Evolutionary conservation across 2,888 invertebrate genomes (phyloP), one percentile per base, ranked within the genome.

Genomic region (Zhuqinia jingwanae): DNA sequence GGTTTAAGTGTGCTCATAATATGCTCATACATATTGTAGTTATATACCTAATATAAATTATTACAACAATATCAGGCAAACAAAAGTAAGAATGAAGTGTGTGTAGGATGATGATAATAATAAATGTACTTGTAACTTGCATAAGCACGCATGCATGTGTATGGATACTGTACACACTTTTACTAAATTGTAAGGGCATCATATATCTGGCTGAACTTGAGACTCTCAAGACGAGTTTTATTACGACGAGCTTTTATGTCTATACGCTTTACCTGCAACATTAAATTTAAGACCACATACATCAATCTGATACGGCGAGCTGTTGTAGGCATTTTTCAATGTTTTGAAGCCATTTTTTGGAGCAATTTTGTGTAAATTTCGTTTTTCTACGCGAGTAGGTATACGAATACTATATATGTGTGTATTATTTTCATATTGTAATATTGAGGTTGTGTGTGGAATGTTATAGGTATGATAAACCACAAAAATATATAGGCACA

Each of bases 281-380:
- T 77, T 25, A 47, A 68, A 22, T 47, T n/a, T 13, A 42, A 68
- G 45, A 45, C 68, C 45, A 13, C 68, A 45, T 47, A 5, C 68
- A 68, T 68, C 45, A 68, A 68, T 68, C 22, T 25, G 0, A 3
- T 8, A n/a, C 45, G 15, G 13, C 65, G 3, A 65, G 36, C 8
- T 36, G 65, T 65, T 65, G 17, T 65, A 65, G 65, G 17, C 20
- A 36, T 15, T 65, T 15, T 68, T 42, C 45, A 68, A 58, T 77
- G 56, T 77, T 77, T 77, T 58, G 56, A 42, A 58, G 58, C 27
- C 58, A 58, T 47, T 76, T 76, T 58, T 56, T 20, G 27, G 10
- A 30, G 11, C 6, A 58, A 58, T 77, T 36, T 58, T 77, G 42
- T 58, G 58, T 13, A 42, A 76, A 56, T 76, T 77, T 45, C 45